Conservation (phyloP, 2,888 invertebrate genomes). For the Eupeodes luniger region DNA sequence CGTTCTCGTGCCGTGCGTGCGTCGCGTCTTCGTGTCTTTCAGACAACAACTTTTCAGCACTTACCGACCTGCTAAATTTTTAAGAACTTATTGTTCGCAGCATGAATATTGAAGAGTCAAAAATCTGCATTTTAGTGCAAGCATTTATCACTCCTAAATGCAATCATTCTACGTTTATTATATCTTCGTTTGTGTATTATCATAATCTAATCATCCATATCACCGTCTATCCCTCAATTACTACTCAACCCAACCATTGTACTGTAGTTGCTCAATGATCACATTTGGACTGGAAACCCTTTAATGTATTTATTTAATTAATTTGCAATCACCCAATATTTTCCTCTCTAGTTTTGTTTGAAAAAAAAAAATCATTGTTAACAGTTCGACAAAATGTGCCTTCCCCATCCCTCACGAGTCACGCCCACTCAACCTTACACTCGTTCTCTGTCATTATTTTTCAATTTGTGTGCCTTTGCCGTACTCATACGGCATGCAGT, state of each 20-base stretch:
- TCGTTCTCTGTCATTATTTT: slow-evolving; percentile 52
- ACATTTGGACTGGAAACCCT: slow-evolving; percentile 58
- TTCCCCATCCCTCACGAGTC: slow-evolving; percentile 40
- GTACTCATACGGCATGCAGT: slow-evolving; percentile 38
- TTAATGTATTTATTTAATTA: slow-evolving; percentile 73
- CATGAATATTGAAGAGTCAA: too few relatives aligned
- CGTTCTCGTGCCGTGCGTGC: too few relatives aligned
- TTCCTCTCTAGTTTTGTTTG: slow-evolving; percentile 12
- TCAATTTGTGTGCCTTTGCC: slow-evolving; percentile 59
- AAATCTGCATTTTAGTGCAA: too few relatives aligned
- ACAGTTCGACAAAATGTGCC: slow-evolving; percentile 46
- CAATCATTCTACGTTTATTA: neutral
- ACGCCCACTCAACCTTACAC: slow-evolving; percentile 59
- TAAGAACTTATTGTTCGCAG: too few relatives aligned
- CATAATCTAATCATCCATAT: slow-evolving; percentile 16
- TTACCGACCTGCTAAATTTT: too few relatives aligned
- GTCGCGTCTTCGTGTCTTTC: too few relatives aligned
- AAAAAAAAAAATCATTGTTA: slow-evolving; percentile 53
- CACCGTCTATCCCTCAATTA: slow-evolving; percentile 2
- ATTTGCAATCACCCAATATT: slow-evolving; percentile 58
- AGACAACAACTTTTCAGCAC: too few relatives aligned
- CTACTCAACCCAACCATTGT: neutral
- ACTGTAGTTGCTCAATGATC: slow-evolving; percentile 17
- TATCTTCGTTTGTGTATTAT: neutral
- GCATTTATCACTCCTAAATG: too few relatives aligned